Conservation (phyloP, 1,140 invertebrate genomes). For the Camponotus vicinus region DNA sequence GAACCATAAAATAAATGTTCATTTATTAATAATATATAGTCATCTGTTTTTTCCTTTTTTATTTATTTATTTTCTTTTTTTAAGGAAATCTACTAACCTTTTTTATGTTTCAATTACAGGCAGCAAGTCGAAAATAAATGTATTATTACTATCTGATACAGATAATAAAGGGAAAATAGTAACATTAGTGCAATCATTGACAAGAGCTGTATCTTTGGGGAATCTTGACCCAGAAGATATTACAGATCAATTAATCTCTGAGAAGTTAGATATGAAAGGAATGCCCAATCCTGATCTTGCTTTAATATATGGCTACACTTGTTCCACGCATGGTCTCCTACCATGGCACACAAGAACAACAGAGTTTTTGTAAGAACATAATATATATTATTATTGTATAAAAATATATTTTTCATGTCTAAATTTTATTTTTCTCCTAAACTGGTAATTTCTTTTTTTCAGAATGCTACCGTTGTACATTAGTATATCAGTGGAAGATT, state of each 20-base stretch:
- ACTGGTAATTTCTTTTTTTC: constrained; percentile 65
- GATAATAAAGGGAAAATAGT: constrained; percentile 88
- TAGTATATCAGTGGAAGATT: constrained; percentile 86
- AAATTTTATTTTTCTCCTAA: constrained; percentile 41
- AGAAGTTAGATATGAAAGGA: constrained; percentile 83
- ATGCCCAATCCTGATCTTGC: constrained; percentile 90
- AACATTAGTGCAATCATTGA: constrained; percentile 80
- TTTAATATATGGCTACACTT: constrained; percentile 88
- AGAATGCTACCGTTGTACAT: constrained; percentile 86
- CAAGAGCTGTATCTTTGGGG: constrained; percentile 78
- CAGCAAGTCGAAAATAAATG: constrained; percentile 82
- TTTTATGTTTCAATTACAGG: constrained; percentile 55
- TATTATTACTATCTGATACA: constrained; percentile 84
- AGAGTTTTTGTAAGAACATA: constrained; percentile 88
- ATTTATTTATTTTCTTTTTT: not conserved
- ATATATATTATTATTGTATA: not conserved
- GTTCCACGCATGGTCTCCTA: constrained; percentile 88
- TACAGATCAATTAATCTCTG: constrained; percentile 84
- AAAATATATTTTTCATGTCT: not conserved
- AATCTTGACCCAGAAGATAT: constrained; percentile 82
- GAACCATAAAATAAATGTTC: too few relatives aligned
- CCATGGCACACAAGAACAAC: constrained; percentile 91
- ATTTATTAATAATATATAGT: too few relatives aligned
- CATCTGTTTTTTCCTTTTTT: too few relatives aligned
- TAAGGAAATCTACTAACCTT: not conserved